Evolutionary conservation across 1,140 invertebrate genomes (phyloP).

Genomic region (Eriocheir sinensis): DNA sequence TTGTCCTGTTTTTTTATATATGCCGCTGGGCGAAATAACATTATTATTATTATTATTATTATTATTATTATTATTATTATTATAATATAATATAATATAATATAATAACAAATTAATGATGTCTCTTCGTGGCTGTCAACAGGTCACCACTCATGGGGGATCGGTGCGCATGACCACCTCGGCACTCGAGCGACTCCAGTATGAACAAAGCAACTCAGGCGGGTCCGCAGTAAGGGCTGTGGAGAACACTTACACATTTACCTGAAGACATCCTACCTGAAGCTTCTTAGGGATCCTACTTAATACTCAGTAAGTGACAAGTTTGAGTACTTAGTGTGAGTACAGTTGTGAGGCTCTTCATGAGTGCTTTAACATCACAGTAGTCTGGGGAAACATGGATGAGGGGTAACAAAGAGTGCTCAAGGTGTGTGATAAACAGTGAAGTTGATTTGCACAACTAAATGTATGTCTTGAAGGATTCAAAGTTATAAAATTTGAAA

Average conservation of each 20-base stretch:
- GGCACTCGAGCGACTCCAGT: conserved; percentile 87
- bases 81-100: background rate
- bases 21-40: too few relatives aligned
- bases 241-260: conserved; percentile 89
- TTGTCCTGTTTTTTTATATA: too few relatives aligned
- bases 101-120: background rate
- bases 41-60: conserved; percentile 44
- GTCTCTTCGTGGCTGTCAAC: background rate
- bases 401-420: background rate
- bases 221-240: conserved; percentile 84
- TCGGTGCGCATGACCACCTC: conserved; percentile 87
- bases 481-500: background rate
- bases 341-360: background rate
- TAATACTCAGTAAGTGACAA: conserved; percentile 16
- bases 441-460: background rate
- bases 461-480: background rate
- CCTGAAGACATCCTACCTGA: conserved; percentile 82
- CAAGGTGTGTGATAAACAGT: background rate
- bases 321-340: background rate
- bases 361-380: background rate
- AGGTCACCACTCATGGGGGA: conserved; percentile 84
- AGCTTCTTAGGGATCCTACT: background rate
- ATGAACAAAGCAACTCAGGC: conserved; percentile 82
- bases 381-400: background rate
- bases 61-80: background rate